Percentiles rank a stretch among this genome's conserved stretches.
These are phyloP conservation scores for Dendronephthya gigantea DNA, from an alignment of 64 coral and sea anemone genomes.

Conservation along the genomic window DNA sequence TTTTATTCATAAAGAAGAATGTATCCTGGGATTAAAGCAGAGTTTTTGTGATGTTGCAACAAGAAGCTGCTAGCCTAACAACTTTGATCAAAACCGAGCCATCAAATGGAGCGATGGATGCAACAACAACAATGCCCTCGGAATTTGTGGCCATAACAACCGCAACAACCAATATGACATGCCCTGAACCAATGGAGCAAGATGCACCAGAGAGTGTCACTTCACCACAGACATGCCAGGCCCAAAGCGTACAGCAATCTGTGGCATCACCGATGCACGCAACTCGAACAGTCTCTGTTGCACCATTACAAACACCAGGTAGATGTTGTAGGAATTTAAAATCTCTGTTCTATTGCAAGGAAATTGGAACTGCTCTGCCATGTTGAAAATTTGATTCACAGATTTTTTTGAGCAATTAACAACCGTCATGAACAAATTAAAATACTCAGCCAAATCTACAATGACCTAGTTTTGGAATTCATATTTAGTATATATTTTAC, in stretches of 20 bases:
- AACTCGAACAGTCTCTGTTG: background rate
- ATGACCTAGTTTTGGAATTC: no score
- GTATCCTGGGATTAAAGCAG: background rate
- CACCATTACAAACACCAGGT: background rate
- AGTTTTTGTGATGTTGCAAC: constrained; percentile 7
- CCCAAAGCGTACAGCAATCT: background rate
- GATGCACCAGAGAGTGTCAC: background rate
- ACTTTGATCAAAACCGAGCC: background rate
- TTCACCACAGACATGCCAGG: background rate
- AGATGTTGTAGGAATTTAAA: background rate
- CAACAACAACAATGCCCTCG: background rate
- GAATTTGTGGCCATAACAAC: background rate
- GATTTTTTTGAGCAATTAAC: no score
- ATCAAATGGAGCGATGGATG: background rate
- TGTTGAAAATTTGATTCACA: no score
- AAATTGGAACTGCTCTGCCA: no score
- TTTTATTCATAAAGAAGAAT: background rate
- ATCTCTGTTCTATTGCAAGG: background rate
- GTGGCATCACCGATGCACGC: background rate
- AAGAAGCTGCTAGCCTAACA: background rate
- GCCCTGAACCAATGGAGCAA: background rate
- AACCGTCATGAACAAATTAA: no score
- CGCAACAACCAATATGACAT: background rate
- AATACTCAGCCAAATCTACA: no score
- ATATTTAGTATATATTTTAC: no score